Evolutionary conservation across 2,888 invertebrate genomes (phyloP).

Genomic region (Aspidiotus destructor): DNA sequence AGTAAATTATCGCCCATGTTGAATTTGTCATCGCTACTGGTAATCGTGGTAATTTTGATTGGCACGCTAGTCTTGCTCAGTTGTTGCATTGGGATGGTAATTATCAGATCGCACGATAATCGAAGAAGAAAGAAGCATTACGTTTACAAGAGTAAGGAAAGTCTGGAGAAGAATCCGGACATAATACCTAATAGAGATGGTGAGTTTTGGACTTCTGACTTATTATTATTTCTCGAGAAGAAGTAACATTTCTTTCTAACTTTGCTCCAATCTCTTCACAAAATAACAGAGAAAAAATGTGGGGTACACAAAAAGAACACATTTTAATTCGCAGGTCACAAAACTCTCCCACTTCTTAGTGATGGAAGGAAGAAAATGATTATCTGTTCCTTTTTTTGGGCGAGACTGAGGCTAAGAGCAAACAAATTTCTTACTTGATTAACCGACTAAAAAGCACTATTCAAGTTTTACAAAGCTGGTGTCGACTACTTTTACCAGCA

Average conservation of each 20-base stretch:
- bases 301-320: too few relatives aligned
- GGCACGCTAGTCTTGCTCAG: slow-evolving; percentile 18
- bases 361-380: too few relatives aligned
- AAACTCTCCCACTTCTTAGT: too few relatives aligned
- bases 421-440: too few relatives aligned
- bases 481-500: too few relatives aligned
- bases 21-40: slow-evolving; percentile 14
- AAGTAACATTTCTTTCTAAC: background rate
- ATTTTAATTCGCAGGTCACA: too few relatives aligned
- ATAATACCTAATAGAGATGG: slow-evolving; percentile 68
- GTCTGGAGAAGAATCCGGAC: slow-evolving; percentile 81
- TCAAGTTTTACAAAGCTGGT: too few relatives aligned
- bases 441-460: too few relatives aligned
- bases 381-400: too few relatives aligned
- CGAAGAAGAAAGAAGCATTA: slow-evolving; percentile 14
- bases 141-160: slow-evolving; percentile 41
- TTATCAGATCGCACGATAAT: slow-evolving; percentile 18
- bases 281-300: too few relatives aligned
- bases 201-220: background rate
- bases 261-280: too few relatives aligned
- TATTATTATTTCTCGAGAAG: background rate
- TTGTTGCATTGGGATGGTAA: slow-evolving; percentile 14
- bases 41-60: slow-evolving; percentile 14
- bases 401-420: too few relatives aligned
- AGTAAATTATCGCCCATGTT: background rate